Base-by-base conservation (phyloP, 2,797 vertebrate genomes). In the Hippocampus kuda region DNA sequence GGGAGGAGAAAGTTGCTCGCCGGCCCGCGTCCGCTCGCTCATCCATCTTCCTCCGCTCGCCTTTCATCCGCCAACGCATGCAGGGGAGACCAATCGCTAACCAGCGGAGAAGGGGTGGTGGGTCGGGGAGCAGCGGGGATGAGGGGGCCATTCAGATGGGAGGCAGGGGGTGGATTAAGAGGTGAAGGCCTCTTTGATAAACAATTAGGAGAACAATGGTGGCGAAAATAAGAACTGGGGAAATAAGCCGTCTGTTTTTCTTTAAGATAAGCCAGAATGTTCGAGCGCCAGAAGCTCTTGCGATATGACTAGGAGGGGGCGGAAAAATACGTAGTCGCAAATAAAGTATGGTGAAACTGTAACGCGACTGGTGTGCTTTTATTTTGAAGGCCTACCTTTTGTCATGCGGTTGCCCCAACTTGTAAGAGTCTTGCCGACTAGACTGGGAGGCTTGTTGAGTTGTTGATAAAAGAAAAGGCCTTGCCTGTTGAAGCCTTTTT, bases 1-100 rank as follows among this genome's bases (percentile, higher is more conserved):
- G 76, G 62, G 67, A 49, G 11, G 10, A 54, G 22, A 54, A 6
- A 30, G 61, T 63, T 24, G 24, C 64, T 56, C 8, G 56, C 20
- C 75, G 72, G 75, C 51, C 51, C 51, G 22, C 22, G 51, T n/a
- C 22, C 51, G n/a, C 38, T 30, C 48, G 67, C 67, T 27, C 0
- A 66, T 75, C 22, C 75, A 57, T 70, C 65, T 71, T 38, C 38
- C 61, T n/a, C 38, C 22, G 38, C 61, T 44, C 22, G 38, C 15
- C 38, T 63, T 42, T 63, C 38, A 63, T 27, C 27, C 57, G 57
- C 57, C 57, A 60, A 60, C 57, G 57, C 57, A 0, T 16, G 57
- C 27, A 27, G 26, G 15, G 27, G 26, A 60, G 57, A 30, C 27
- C 57, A 30, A 30, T 34, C 27, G 27, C 26, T 30, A 30, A 30